These are phyloP conservation scores for Cisticola juncidis DNA, from an alignment of 2,113 vertebrate species.

Conservation along the genomic window DNA sequence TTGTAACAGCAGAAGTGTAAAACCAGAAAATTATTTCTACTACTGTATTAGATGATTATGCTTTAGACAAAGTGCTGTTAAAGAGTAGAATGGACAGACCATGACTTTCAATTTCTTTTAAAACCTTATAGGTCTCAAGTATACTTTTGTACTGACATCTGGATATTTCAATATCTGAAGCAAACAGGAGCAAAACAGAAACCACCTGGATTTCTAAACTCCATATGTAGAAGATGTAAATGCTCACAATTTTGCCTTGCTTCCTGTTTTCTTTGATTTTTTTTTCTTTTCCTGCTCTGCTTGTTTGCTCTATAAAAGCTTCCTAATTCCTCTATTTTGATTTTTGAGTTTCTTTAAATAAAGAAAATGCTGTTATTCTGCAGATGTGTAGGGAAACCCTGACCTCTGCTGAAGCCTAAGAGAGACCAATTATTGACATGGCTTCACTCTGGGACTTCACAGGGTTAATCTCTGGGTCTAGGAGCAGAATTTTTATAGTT, in stretches of 20 bases:
- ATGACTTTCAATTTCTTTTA: background rate
- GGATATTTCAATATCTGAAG: conserved; percentile 41
- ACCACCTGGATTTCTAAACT: conserved; percentile 44
- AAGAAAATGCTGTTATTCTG: background rate
- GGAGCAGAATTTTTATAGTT: background rate
- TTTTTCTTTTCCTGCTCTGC: background rate
- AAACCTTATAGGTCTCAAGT: background rate
- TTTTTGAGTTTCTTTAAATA: conserved; percentile 26
- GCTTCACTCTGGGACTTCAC: background rate
- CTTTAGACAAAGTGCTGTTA: background rate
- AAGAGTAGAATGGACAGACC: background rate
- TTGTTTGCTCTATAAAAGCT: background rate
- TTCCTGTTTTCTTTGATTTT: conserved; percentile 29
- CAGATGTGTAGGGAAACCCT: background rate
- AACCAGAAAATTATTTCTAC: background rate
- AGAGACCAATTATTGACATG: background rate
- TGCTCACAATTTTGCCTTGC: background rate
- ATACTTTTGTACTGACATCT: conserved; percentile 40
- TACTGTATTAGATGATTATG: background rate
- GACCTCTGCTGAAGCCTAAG: conserved; percentile 19
- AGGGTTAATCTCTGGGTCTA: background rate
- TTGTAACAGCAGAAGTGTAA: background rate
- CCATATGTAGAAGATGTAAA: conserved; percentile 36
- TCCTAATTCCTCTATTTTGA: conserved; percentile 20
- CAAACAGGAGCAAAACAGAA: conserved; percentile 35